These are phyloP conservation scores for Columba livia DNA, from an alignment of 2,113 vertebrate genomes.

Conservation along the genomic window DNA sequence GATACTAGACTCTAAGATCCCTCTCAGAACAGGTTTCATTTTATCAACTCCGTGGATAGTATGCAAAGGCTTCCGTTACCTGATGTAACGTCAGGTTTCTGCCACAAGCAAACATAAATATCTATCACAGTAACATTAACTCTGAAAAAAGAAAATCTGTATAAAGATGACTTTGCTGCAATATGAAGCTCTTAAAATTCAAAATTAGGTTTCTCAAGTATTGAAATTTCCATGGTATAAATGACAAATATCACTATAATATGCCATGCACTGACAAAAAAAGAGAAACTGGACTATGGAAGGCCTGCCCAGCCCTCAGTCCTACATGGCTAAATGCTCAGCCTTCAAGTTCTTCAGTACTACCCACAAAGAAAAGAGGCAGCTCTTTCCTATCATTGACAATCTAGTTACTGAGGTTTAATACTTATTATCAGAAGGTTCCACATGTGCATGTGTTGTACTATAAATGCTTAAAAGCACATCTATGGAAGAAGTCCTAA, in stretches of 20 bases:
- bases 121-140: not conserved
- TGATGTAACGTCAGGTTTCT: not conserved
- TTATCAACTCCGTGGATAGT: not conserved
- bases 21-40: not conserved
- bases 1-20: not conserved
- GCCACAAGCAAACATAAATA: not conserved
- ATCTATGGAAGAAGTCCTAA: not conserved
- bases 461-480: not conserved
- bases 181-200: not conserved
- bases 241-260: not conserved
- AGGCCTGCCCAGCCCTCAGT: not conserved
- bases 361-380: not conserved
- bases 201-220: not conserved
- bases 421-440: not conserved
- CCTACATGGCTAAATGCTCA: not conserved
- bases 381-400: not conserved
- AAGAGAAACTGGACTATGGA: not conserved
- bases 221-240: not conserved
- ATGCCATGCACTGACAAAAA: not conserved
- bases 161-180: not conserved
- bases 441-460: not conserved
- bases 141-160: not conserved
- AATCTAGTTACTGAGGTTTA: not conserved
- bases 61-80: not conserved
- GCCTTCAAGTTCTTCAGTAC: not conserved